phyloP scores from a whole-genome alignment of 1,140 invertebrate genomes.

The Aphelinus certus region DNA sequence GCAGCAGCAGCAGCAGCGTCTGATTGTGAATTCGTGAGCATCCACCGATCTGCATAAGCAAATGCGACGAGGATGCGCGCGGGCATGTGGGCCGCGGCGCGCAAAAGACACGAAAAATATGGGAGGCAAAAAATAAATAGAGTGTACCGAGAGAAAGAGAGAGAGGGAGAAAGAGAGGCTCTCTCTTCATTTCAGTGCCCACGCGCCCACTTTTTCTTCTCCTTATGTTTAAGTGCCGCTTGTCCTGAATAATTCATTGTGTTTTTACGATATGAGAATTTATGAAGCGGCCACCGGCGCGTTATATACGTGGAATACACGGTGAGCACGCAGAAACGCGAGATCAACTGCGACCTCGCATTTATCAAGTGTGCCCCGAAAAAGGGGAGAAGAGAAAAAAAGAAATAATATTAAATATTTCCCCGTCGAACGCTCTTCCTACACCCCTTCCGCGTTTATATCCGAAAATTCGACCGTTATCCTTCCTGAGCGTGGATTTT shows the following conservation, averaged over 20 bases:
- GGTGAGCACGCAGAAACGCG: conserved; percentile 5
- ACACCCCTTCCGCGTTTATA: too few relatives aligned
- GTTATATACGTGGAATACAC: neutral
- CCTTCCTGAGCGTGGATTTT: too few relatives aligned
- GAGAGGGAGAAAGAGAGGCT: neutral
- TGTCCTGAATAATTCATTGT: conserved; percentile 20
- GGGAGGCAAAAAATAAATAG: conserved; percentile 6
- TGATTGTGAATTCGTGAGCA: conserved; percentile 1
- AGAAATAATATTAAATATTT: neutral
- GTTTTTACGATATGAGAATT: conserved; percentile 22
- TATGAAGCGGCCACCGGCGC: neutral
- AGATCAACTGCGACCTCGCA: neutral
- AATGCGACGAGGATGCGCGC: neutral
- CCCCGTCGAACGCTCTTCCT: too few relatives aligned
- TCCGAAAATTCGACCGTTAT: too few relatives aligned
- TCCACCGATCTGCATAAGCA: conserved; percentile 13
- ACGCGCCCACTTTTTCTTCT: neutral
- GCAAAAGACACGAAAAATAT: neutral
- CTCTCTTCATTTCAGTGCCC: conserved; percentile 1
- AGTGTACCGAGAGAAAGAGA: neutral
- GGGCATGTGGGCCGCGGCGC: neutral
- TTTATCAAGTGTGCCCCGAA: neutral
- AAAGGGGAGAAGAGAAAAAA: too few relatives aligned
- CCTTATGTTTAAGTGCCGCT: conserved; percentile 3
- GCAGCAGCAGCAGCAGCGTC: neutral